Evolutionary conservation across 2,797 vertebrate genomes (phyloP).

Genomic region (Trachurus trachurus): DNA sequence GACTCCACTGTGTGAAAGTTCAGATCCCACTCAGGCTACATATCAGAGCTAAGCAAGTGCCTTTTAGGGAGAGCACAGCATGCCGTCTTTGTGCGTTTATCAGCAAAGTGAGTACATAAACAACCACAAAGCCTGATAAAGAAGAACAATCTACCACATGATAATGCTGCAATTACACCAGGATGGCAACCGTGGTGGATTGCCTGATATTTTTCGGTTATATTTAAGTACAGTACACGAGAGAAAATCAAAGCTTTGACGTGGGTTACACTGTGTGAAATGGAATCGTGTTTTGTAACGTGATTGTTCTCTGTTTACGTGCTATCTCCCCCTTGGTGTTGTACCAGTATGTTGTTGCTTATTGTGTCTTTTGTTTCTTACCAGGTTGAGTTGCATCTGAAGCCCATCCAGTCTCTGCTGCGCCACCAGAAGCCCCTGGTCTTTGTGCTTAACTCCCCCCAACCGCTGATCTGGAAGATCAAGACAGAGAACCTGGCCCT

Average conservation of each 20-base stretch:
- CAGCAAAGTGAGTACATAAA: slow-evolving; percentile 75
- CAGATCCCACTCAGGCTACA: slow-evolving; percentile 70
- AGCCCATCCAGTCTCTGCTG: slow-evolving; percentile 92
- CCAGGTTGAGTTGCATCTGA: slow-evolving; percentile 93
- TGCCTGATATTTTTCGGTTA: slow-evolving; percentile 19
- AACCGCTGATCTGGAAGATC: slow-evolving; percentile 92
- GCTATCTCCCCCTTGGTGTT: slow-evolving; percentile 1
- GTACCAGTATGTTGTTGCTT: neutral
- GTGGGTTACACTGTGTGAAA: slow-evolving; percentile 16
- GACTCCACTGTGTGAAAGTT: slow-evolving; percentile 82
- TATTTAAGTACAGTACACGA: slow-evolving; percentile 27
- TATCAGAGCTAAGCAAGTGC: slow-evolving; percentile 70
- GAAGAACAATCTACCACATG: slow-evolving; percentile 49
- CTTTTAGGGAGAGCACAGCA: slow-evolving; percentile 75
- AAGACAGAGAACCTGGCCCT: slow-evolving; percentile 91
- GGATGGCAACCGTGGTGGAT: slow-evolving; percentile 5
- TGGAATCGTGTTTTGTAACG: slow-evolving; percentile 12
- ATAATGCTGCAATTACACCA: slow-evolving; percentile 42
- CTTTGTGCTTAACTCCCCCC: slow-evolving; percentile 94
- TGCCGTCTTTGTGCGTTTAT: slow-evolving; percentile 70
- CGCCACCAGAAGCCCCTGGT: slow-evolving; percentile 93
- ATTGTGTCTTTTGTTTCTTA: slow-evolving; percentile 35
- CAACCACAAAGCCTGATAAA: slow-evolving; percentile 73
- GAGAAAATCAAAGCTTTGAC: slow-evolving; percentile 43
- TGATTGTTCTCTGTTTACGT: slow-evolving; percentile 8